These are phyloP conservation scores for Adrianichthys oophorus DNA, from an alignment of 2,797 vertebrate genomes.

Conservation along the genomic window DNA sequence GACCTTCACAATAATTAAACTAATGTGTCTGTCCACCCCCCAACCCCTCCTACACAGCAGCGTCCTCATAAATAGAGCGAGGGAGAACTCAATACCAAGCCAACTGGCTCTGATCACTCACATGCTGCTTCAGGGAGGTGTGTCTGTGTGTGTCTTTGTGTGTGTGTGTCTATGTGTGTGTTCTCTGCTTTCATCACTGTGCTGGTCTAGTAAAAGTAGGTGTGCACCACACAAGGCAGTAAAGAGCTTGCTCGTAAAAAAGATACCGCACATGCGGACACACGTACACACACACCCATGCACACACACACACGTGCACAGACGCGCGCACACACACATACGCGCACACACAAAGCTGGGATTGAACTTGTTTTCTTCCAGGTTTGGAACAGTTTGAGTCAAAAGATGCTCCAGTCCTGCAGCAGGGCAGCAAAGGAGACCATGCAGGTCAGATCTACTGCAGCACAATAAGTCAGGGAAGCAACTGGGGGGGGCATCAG, in stretches of 20 bases:
- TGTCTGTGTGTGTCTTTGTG: neutral
- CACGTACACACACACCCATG: too few species aligned
- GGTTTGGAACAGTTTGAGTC: too few species aligned
- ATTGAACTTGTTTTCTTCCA: too few species aligned
- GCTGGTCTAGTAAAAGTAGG: conserved; percentile 69
- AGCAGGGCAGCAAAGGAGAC: too few species aligned
- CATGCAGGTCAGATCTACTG: too few species aligned
- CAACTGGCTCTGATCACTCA: conserved; percentile 59
- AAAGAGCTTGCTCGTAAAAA: conserved; percentile 72
- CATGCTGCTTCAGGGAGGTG: conserved; percentile 55
- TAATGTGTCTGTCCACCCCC: neutral
- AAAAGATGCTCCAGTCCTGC: too few species aligned
- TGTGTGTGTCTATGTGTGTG: conserved; percentile 25
- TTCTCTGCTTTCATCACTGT: conserved; percentile 43
- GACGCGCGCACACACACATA: too few species aligned
- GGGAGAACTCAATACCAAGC: conserved; percentile 68
- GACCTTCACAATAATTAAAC: neutral
- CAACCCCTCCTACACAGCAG: conserved; percentile 8
- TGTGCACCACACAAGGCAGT: conserved; percentile 68
- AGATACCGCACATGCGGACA: conserved; percentile 54
- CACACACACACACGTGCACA: too few species aligned
- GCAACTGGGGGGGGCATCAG: too few species aligned
- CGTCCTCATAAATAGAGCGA: conserved; percentile 69
- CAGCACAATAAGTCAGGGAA: too few species aligned
- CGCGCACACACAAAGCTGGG: too few species aligned